These are phyloP conservation scores for Sebastes elongatus DNA, from an alignment of 2,797 vertebrate genomes.

Conservation along the genomic window DNA sequence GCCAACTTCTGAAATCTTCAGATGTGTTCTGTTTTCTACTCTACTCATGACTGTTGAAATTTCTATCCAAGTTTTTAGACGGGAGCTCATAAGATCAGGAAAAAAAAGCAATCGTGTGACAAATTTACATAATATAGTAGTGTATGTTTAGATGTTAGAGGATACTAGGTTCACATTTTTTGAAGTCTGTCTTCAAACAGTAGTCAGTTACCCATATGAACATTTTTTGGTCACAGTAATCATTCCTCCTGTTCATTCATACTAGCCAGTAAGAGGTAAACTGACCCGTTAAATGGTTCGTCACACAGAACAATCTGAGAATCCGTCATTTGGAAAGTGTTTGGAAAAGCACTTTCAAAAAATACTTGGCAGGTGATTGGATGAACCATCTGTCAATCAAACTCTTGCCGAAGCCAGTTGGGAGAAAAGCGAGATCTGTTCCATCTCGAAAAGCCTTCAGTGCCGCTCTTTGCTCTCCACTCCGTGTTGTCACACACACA, in stretches of 20 bases:
- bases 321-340: no score
- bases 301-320: no score
- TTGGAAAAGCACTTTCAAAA: no score
- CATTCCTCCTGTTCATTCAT: background rate
- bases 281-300: no score
- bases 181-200: background rate
- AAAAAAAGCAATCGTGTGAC: background rate
- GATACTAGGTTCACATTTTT: background rate
- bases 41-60: conserved; percentile 5
- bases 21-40: background rate
- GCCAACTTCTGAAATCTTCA: conserved; percentile 25
- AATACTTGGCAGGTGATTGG: no score
- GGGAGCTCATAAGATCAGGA: background rate
- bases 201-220: background rate
- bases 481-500: no score
- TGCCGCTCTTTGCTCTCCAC: no score
- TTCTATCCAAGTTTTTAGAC: background rate
- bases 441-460: no score
- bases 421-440: no score
- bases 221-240: background rate
- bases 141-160: background rate
- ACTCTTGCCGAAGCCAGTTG: no score
- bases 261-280: no score
- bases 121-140: background rate
- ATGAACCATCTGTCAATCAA: no score